These are phyloP conservation scores for Escarpia spicata DNA, from an alignment of 2,888 invertebrate genomes.

Conservation along the genomic window DNA sequence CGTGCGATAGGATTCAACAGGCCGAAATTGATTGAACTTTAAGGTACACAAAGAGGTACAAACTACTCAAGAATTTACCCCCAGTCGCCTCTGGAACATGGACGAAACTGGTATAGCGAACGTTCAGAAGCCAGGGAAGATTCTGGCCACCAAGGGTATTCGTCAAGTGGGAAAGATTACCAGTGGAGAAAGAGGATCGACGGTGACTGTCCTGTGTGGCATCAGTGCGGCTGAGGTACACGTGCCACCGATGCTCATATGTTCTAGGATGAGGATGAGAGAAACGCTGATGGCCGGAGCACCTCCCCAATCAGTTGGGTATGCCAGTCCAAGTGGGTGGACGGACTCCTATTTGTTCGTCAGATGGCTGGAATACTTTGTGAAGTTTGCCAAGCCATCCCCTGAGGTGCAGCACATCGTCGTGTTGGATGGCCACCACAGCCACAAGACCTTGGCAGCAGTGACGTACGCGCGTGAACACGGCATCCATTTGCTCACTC, in stretches of 20 bases:
- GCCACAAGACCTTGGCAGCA: slow-evolving; percentile 25
- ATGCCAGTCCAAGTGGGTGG: slow-evolving; percentile 24
- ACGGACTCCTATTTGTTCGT: slow-evolving; percentile 22
- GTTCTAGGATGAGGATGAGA: slow-evolving; percentile 18
- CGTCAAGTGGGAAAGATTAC: slow-evolving; percentile 25
- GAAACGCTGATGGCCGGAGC: slow-evolving; percentile 25
- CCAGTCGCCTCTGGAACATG: no score
- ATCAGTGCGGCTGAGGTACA: slow-evolving; percentile 23
- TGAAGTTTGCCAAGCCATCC: slow-evolving; percentile 18
- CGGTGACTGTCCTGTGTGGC: slow-evolving; percentile 25
- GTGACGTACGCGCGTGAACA: slow-evolving; percentile 7
- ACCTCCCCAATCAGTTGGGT: slow-evolving; percentile 22
- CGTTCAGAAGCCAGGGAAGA: slow-evolving; percentile 23
- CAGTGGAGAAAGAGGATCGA: slow-evolving; percentile 25
- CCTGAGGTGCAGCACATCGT: not conserved
- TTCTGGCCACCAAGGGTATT: slow-evolving; percentile 26
- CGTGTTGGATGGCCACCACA: slow-evolving; percentile 21
- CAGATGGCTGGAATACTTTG: slow-evolving; percentile 30
- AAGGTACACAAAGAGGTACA: no score
- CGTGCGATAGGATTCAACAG: no score
- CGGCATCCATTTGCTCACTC: slow-evolving; percentile 54
- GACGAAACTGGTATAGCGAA: no score
- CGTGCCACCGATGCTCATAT: slow-evolving; percentile 28
- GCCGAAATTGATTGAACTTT: no score
- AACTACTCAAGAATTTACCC: no score